Base-by-base conservation (phyloP, 1,140 invertebrate genomes). In the Vanessa tameamea region DNA sequence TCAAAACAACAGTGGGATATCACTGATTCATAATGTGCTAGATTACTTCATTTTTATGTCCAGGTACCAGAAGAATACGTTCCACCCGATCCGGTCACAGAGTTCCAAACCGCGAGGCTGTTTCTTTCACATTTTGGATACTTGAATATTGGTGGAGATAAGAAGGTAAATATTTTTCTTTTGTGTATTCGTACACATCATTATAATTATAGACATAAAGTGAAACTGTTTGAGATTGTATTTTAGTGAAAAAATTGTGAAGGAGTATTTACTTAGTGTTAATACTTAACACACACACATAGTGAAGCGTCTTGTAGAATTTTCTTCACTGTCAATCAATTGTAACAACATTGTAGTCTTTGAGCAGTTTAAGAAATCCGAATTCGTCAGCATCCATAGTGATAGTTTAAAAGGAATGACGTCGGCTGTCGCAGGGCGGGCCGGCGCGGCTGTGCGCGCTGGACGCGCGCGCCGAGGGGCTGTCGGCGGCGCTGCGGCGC, bases 101-200 rank as follows among this genome's bases (percentile, higher is more conserved):
- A 99, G 84, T 99, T 98, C 89, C 97, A 99, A 93, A 98, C 98
- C 0, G 97, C 98, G 1, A 94, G 98, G 73, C 89, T 99, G 0
- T 98, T 99, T 88, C 93, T 99, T 2, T 98, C 98, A 15, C 98
- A 99, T 90, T 98, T 99, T 91, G 98, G 98, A 7, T 97, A 98
- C 82, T 93, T 99, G 1, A 96, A 96, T 77, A 94, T 97, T 15
- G 96, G 97, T 71, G 94, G 92, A 73, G 93, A 95, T 82, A 93
- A 92, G 78, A 93, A 92, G 86, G 92, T 93, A 85, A 15, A 11
- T n/a, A 23, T 11, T 16, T 53, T 20, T 53, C 50, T 9, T 16
- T 53, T n/a, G 15, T 16, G 15, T 53, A 9, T 31, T 4, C 6
- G 3, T 31, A 31, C 6, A 4, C 26, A 3, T 31, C 1, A 31